These are phyloP conservation scores for Byasa hedistus DNA, from an alignment of 2,888 invertebrate genomes.

Conservation along the genomic window DNA sequence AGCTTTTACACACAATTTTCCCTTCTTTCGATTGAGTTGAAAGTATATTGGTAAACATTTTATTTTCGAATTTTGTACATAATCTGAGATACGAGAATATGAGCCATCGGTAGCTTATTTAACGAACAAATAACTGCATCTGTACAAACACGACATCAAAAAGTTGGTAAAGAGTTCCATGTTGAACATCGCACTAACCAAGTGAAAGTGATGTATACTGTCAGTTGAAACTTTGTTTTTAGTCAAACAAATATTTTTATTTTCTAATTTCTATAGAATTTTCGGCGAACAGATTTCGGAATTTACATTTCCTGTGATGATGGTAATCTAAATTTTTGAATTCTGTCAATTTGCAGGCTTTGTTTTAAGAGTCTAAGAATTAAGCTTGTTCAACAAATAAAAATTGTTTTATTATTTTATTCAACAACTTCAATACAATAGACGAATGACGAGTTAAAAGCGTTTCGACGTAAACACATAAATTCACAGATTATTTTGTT, in stretches of 20 bases:
- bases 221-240: neutral
- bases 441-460: neutral
- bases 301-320: neutral
- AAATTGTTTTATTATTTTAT: neutral
- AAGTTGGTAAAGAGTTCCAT: neutral
- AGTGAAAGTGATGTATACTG: neutral
- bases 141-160: neutral
- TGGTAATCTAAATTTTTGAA: neutral
- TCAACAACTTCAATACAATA: constrained; percentile 18
- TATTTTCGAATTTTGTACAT: too few relatives aligned
- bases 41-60: too few relatives aligned
- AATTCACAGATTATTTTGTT: constrained; percentile 29
- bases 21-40: too few relatives aligned
- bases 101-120: neutral
- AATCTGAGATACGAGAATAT: too few relatives aligned
- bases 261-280: neutral
- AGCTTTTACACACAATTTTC: neutral
- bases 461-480: neutral
- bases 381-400: neutral
- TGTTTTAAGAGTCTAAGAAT: neutral
- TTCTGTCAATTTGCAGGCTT: neutral
- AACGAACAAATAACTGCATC: neutral
- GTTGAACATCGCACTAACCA: neutral
- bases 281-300: neutral
- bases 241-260: neutral